Evolutionary conservation across 2,888 invertebrate genomes (phyloP).

Genomic region (Dioctria rufipes): DNA sequence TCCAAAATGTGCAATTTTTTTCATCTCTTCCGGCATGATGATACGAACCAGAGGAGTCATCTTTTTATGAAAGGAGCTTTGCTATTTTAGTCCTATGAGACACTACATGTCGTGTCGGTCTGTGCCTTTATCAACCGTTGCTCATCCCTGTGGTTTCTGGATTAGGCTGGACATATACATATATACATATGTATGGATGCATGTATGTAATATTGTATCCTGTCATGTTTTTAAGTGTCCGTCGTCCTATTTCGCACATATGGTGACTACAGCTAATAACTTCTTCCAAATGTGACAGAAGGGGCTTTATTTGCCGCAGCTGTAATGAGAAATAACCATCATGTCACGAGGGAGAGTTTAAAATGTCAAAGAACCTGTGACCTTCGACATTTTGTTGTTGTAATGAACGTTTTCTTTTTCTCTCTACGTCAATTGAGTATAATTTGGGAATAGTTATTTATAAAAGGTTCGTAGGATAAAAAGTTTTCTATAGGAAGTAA

Average conservation of each 20-base stretch:
- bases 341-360: constrained; percentile 24
- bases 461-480: no score
- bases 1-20: not conserved
- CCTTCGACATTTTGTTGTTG: constrained; percentile 1
- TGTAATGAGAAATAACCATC: constrained; percentile 27
- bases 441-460: no score
- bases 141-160: not conserved
- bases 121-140: constrained; percentile 1
- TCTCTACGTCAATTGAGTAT: no score
- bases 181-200: no score
- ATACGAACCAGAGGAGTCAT: not conserved
- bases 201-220: constrained; percentile 4
- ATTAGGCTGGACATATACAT: constrained; percentile 12
- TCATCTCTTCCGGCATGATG: constrained; percentile 9
- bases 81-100: constrained; percentile 21
- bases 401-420: no score
- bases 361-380: constrained; percentile 6
- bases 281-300: constrained; percentile 33
- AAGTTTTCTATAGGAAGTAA: no score
- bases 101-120: not conserved
- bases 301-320: constrained; percentile 25
- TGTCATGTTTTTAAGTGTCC: constrained; percentile 33
- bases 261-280: constrained; percentile 42
- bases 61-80: constrained; percentile 16
- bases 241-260: constrained; percentile 11